Base-by-base conservation (phyloP, 1,140 invertebrate genomes). In the Oedothorax gibbosus region DNA sequence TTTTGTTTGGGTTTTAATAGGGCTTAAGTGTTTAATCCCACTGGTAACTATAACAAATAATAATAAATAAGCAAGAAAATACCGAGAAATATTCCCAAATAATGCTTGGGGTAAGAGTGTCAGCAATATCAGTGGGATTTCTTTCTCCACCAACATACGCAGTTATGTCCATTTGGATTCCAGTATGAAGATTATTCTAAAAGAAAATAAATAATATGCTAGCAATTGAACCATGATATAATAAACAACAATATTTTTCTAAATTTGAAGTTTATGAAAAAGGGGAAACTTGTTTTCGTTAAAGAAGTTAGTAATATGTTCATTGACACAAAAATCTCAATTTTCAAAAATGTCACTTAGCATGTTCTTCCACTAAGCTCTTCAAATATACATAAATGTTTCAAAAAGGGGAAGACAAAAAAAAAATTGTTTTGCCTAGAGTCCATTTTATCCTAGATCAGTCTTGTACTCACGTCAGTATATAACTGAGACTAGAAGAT, bases 91-190 rank as follows among this genome's bases (percentile, higher is more conserved):
- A 90, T 97, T 96, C 97, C 97, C 98, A 0, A 99, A 94, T 18
- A 95, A 91, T 77, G 94, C 93, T 11, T 51, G 7, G 97, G 93
- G 87, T 93, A 90, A 7, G 90, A 91, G 87, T 92, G 72, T 10
- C 96, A 96, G 82, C 92, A n/a, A 18, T 57, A 91, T 98, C 98
- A 86, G 95, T 94, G 5, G 96, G 98, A 90, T 97, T 93, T 87
- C 96, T 93, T 78, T 92, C 89, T 7, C 94, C 95, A 91, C 97
- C 91, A 53, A 90, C 89, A 90, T 97, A 99, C 7, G 93, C 94
- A 5, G 97, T 98, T 12, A 99, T 92, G 91, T 99, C 97, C 68
- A 99, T 91, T 91, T 99, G 96, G 89, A 95, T 95, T 0, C 93
- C 93, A 90, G 94, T 99, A 86, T 94, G 91, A 65, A 99, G 90